A percentile compares a stretch with the other conserved stretches of the same genome.
Evolutionary conservation across 2,797 vertebrate genomes (phyloP).

Genomic region (Eulemur rubriventer): DNA sequence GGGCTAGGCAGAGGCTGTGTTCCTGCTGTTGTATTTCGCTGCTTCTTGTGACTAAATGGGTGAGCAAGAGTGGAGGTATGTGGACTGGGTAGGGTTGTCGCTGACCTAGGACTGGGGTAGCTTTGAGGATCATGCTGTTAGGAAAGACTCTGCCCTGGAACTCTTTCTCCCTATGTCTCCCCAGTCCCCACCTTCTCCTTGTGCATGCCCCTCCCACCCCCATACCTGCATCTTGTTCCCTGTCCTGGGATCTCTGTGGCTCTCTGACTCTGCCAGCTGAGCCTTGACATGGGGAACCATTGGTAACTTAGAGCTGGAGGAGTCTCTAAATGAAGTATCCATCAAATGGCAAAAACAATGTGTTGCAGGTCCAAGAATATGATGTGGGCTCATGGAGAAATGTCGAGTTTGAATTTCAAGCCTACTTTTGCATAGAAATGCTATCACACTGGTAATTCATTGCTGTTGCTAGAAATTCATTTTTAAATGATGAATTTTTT

Average conservation of each 20-base stretch:
- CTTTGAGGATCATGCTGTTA: neutral
- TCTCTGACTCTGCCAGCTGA: neutral
- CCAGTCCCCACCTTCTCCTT: neutral
- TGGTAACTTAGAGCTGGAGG: neutral
- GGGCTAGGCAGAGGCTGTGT: neutral
- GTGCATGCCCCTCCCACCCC: too few relatives aligned
- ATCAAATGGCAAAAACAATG: neutral
- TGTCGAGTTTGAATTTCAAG: constrained; percentile 29
- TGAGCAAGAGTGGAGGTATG: neutral
- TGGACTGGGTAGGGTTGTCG: neutral
- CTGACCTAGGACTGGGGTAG: neutral
- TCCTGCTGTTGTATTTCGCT: neutral
- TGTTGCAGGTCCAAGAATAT: neutral
- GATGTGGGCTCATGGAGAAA: neutral
- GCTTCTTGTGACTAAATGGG: neutral
- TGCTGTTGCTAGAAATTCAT: constrained; percentile 35
- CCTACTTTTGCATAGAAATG: neutral
- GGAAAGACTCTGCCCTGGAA: neutral
- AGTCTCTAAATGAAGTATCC: neutral
- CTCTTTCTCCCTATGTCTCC: neutral
- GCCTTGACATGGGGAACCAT: neutral
- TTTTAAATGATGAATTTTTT: constrained; percentile 1
- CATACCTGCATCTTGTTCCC: neutral
- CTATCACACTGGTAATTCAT: neutral
- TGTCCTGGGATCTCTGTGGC: neutral